phyloP scores from a whole-genome alignment of 2,888 invertebrate species.

The Caenorhabditis wallacei region DNA sequence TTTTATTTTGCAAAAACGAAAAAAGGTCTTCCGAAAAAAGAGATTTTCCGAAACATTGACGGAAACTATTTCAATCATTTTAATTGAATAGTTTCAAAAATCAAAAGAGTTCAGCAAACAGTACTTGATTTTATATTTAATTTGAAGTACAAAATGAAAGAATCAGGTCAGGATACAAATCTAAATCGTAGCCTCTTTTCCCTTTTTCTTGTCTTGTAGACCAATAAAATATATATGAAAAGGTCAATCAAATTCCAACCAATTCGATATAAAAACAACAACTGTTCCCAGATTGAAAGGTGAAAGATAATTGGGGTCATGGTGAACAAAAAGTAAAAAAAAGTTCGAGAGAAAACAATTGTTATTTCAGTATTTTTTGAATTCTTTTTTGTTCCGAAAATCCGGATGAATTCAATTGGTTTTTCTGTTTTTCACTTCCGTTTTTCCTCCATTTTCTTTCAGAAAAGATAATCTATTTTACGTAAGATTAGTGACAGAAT shows the following conservation, averaged over 20 bases:
- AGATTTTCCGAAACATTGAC: no score
- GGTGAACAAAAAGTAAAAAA: constrained; percentile 4
- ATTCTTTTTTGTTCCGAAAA: neutral
- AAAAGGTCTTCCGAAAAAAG: no score
- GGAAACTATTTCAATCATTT: no score
- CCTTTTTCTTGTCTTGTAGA: neutral
- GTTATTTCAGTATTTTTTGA: constrained; percentile 12
- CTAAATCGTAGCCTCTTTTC: constrained; percentile 17
- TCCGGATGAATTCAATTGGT: neutral
- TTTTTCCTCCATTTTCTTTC: neutral
- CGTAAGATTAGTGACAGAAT: constrained; percentile 1
- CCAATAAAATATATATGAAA: constrained; percentile 20
- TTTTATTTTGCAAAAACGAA: no score
- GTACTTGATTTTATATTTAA: no score
- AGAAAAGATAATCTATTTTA: constrained; percentile 9
- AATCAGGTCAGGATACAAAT: constrained; percentile 41
- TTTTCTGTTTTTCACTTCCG: constrained; percentile 2
- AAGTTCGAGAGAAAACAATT: neutral
- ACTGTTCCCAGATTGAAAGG: neutral
- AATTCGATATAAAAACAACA: constrained; percentile 7
- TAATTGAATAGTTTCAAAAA: no score
- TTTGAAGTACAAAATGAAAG: constrained; percentile 10
- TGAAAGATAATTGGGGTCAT: constrained; percentile 30
- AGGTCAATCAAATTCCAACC: neutral
- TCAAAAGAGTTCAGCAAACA: no score